Evolutionary conservation across 2,113 vertebrate genomes (phyloP).

Genomic region (Sebastes fasciatus): DNA sequence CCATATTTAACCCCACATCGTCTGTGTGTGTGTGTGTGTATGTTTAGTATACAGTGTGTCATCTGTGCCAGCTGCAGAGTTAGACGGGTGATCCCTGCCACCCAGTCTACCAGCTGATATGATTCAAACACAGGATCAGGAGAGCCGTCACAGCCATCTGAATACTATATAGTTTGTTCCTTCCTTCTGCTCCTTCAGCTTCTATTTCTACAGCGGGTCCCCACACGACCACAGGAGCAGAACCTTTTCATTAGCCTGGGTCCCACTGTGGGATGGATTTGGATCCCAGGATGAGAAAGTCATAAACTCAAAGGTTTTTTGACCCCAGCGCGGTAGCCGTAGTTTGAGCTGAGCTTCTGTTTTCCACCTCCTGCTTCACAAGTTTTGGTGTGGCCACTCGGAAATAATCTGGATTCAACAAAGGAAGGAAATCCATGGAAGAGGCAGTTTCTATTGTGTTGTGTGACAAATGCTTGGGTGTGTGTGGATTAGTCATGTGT

Average conservation of each 20-base stretch:
- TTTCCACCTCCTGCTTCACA: slow-evolving; percentile 25
- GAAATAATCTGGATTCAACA: slow-evolving; percentile 72
- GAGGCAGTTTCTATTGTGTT: slow-evolving; percentile 65
- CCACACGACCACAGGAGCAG: slow-evolving; percentile 41
- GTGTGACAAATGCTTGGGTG: slow-evolving; percentile 17
- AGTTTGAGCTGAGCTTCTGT: slow-evolving; percentile 11
- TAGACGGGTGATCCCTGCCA: neutral
- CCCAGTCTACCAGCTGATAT: neutral
- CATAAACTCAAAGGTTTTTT: neutral
- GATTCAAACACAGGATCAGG: neutral
- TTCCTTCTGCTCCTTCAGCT: neutral
- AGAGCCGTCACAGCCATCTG: neutral
- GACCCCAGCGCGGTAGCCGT: neutral
- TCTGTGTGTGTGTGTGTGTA: slow-evolving; percentile 29
- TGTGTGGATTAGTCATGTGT: slow-evolving; percentile 26
- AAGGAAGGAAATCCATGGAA: slow-evolving; percentile 72
- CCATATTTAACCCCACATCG: slow-evolving; percentile 69
- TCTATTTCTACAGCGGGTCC: neutral
- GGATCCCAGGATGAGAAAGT: slow-evolving; percentile 1
- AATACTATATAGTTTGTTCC: neutral
- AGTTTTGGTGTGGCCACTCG: slow-evolving; percentile 57
- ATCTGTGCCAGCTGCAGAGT: slow-evolving; percentile 37
- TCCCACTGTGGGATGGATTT: slow-evolving; percentile 15
- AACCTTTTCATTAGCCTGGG: slow-evolving; percentile 50
- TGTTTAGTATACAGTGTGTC: slow-evolving; percentile 33